Evolutionary conservation across 2,888 invertebrate genomes (phyloP), one percentile per base, ranked within the genome.

Genomic region (Calameuta filiformis): DNA sequence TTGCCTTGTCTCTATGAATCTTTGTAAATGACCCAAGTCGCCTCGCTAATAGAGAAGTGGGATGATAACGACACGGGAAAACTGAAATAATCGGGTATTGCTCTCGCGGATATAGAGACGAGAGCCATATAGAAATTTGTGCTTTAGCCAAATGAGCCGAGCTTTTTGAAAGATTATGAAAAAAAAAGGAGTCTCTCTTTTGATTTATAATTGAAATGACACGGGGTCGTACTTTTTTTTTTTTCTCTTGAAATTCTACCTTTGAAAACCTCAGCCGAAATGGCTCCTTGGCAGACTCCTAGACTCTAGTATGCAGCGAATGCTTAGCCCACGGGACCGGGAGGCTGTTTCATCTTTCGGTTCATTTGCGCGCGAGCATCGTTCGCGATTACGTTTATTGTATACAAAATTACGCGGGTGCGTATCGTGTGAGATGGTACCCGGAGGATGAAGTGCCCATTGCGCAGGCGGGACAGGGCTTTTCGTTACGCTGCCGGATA

Each of bases 381-480:
- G 40, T 15, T 40, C 40, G 56, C 23, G 56, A 23, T 56, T 56
- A 23, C 56, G 56, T 56, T 35, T 12, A 56, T 56, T 56, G 1
- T 23, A 9, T 23, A 6, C 9, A 79, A 77, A 56, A 34, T 76
- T 69, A 31, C 73, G 76, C 75, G 37, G 81, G 77, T 56, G 75
- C 30, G 76, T 77, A 31, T 34, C 37, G 68, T 12, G 33, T 75
- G 73, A 71, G 56, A 31, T 35, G 12, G 73, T 35, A 35, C 68
- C 37, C 69, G 73, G 69, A 11, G 73, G 15, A 40, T 74, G 73
- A 85, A 84, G 89, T 89, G 91, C 87, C 90, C 85, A 86, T 91
- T 90, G 91, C 89, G 90, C 89, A 88, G 89, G 90, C 80, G 87
- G 84, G 86, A 77, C 82, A 86, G 85, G 84, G 87, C 85, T 86